Conservation (phyloP, 2,797 vertebrate genomes). For the Clarias laeviceps region DNA sequence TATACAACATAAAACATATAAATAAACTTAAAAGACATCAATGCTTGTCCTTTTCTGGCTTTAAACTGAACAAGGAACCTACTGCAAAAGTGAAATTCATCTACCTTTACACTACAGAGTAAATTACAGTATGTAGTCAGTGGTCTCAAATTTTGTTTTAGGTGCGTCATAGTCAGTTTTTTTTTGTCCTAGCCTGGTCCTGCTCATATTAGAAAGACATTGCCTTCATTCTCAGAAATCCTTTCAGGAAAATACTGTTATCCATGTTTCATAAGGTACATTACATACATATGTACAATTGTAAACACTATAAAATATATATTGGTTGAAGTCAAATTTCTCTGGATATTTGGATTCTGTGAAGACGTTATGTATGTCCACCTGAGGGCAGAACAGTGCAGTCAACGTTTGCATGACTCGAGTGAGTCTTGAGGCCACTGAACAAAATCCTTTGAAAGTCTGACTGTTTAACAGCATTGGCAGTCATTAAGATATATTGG, state of each 20-base stretch:
- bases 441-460: background rate
- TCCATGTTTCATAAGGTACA: background rate
- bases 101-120: background rate
- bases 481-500: conserved; percentile 1
- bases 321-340: background rate
- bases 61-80: background rate
- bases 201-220: background rate
- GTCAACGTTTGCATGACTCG: background rate
- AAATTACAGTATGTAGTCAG: background rate
- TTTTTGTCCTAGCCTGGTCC: background rate
- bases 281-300: too few species aligned
- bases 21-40: background rate
- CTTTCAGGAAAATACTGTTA: background rate
- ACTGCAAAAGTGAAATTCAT: background rate
- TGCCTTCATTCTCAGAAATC: background rate
- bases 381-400: conserved; percentile 14
- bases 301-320: background rate
- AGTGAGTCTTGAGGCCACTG: background rate
- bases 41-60: background rate
- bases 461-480: background rate
- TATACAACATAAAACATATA: background rate
- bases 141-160: background rate
- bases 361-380: background rate
- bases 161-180: background rate
- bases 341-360: background rate